A percentile compares a stretch with the other conserved stretches of the same genome.
phyloP scores from a whole-genome alignment of 2,888 invertebrate species.

The Nomada ruficornis region DNA sequence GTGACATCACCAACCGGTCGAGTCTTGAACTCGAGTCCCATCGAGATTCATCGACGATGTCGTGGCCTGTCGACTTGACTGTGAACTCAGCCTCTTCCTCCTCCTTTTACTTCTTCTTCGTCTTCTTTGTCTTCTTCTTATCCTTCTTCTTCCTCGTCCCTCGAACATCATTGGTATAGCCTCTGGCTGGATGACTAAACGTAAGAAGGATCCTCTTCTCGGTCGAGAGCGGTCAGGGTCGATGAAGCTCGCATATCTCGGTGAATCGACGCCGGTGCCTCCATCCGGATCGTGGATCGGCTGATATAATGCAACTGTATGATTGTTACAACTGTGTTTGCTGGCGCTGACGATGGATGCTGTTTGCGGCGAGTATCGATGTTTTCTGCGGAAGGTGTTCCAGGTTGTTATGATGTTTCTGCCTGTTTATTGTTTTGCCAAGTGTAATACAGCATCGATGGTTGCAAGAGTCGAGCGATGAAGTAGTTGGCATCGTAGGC shows the following conservation, averaged over 20 bases:
- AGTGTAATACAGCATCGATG: too few relatives aligned
- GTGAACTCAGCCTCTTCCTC: constrained; percentile 58
- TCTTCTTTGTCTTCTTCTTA: constrained; percentile 23
- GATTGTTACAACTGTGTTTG: neutral
- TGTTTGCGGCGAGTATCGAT: too few relatives aligned
- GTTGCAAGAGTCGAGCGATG: too few relatives aligned
- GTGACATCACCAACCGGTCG: constrained; percentile 78
- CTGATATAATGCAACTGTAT: constrained; percentile 4
- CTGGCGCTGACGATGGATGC: too few relatives aligned
- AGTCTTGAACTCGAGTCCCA: constrained; percentile 49
- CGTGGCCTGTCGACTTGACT: constrained; percentile 66
- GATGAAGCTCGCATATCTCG: constrained; percentile 25
- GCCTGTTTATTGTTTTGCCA: too few relatives aligned
- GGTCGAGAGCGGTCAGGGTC: constrained; percentile 63
- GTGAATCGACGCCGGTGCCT: constrained; percentile 31
- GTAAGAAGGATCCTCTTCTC: constrained; percentile 68
- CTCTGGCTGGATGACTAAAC: constrained; percentile 74
- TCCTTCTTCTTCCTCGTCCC: constrained; percentile 24
- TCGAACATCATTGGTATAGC: constrained; percentile 54
- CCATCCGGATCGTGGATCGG: constrained; percentile 26
- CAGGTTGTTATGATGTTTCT: too few relatives aligned
- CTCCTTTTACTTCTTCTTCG: constrained; percentile 22
- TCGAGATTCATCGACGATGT: constrained; percentile 68
- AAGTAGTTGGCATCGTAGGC: too few relatives aligned
- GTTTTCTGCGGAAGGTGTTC: too few relatives aligned